Evolutionary conservation across 2,113 vertebrate genomes (phyloP).

Genomic region (Myotis brandtii): DNA sequence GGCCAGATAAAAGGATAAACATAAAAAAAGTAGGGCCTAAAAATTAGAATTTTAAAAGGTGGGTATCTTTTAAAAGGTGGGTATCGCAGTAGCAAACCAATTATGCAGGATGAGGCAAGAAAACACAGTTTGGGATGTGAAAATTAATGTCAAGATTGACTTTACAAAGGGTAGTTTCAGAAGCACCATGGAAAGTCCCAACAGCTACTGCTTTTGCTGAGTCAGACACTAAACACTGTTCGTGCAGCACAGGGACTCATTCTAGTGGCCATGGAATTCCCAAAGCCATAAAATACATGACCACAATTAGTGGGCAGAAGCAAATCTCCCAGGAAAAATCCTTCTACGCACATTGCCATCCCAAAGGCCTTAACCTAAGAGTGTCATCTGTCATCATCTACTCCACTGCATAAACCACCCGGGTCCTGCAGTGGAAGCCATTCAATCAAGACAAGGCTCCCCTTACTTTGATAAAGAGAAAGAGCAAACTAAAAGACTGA

Average conservation of each 20-base stretch:
- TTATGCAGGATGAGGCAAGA: not conserved
- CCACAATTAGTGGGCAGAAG: conserved; percentile 75
- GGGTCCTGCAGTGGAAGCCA: not conserved
- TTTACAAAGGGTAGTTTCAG: not conserved
- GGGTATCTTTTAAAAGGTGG: not conserved
- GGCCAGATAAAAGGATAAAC: not conserved
- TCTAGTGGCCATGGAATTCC: conserved; percentile 60
- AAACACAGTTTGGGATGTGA: not conserved
- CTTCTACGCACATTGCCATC: conserved; percentile 26
- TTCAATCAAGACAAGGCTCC: not conserved
- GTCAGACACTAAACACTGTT: conserved; percentile 4
- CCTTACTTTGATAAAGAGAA: not conserved
- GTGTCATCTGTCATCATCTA: conserved; percentile 70
- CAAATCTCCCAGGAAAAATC: conserved; percentile 69
- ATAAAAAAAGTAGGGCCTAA: not conserved
- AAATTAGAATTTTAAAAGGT: conserved; percentile 2
- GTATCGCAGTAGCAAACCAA: not conserved
- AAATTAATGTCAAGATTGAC: conserved; percentile 17
- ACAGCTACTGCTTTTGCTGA: not conserved
- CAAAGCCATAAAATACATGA: conserved; percentile 71
- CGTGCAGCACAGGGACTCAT: conserved; percentile 17
- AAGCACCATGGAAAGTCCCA: conserved; percentile 2
- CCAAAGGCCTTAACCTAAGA: conserved; percentile 63
- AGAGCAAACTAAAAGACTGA: not conserved
- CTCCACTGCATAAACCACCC: not conserved